Base-by-base conservation (phyloP, 2,797 vertebrate genomes). In the Tokudaia tokunoshimensis region DNA sequence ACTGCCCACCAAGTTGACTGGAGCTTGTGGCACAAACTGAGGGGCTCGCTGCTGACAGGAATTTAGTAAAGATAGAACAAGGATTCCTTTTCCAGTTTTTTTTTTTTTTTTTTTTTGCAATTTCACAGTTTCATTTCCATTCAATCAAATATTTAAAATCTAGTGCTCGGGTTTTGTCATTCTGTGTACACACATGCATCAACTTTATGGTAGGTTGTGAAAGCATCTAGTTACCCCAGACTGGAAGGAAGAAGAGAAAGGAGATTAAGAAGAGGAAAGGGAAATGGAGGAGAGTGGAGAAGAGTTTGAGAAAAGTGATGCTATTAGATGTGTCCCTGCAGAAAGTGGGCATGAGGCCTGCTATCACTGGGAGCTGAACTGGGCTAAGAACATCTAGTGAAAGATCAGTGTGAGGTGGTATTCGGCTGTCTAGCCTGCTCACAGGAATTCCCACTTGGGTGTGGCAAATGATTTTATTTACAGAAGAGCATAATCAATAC, bases 321-420 rank as follows among this genome's bases (percentile, higher is more conserved):
- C 8, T 86, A 0, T 2, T 15, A 44, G 41, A 11, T 4, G 6
- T 22, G 57, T 0, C 29, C 26, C 22, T 0, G 2, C 22, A 47
- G 37, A 92, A 50, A 70, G 59, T 15, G 47, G 22, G 19, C 22
- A 44, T 14, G 24, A 10, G n/a, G 12, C 22, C 0, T 75, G 22
- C 9, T 26, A 26, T 83, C 41, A 29, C 10, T 7, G n/a, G 26
- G 84, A 63, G 4, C 12, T 59, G 41, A 92, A 26, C 34, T 10
- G 26, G 22, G 26, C 19, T 79, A 37, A 63, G 37, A 76, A 47
- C 6, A n/a, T 90, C 22, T 6, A 15, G 13, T 8, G 70, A 83
- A 65, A 80, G 19, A 72, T 31, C 29, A 55, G 34, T 61, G 13
- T n/a, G 2, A 41, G 47, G 19, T 31, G 57, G 19, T 59, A 37